phyloP scores from a whole-genome alignment of 2,113 vertebrate species.

The human region GRCh38 chr20:16548501-16549000 shows the following conservation, averaged over 20 bases:
- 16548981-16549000: background rate
- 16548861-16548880: background rate
- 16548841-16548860: background rate
- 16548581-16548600: no score
- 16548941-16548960: background rate
- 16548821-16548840: background rate
- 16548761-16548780: background rate
- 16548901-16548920: background rate
- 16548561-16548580: no score
- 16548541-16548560: no score
- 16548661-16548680: no score
- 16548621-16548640: no score
- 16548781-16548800: background rate
- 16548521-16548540: no score
- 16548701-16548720: no score
- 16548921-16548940: background rate
- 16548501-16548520: no score
- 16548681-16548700: no score
- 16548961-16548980: slow-evolving; percentile 19
- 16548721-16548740: no score
- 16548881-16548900: background rate
- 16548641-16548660: no score
- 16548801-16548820: background rate
- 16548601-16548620: no score
- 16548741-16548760: background rate